A percentile compares a stretch with the other conserved stretches of the same genome.
Evolutionary conservation across 2,797 vertebrate species (phyloP).

Genomic region (Acipenser ruthenus): DNA sequence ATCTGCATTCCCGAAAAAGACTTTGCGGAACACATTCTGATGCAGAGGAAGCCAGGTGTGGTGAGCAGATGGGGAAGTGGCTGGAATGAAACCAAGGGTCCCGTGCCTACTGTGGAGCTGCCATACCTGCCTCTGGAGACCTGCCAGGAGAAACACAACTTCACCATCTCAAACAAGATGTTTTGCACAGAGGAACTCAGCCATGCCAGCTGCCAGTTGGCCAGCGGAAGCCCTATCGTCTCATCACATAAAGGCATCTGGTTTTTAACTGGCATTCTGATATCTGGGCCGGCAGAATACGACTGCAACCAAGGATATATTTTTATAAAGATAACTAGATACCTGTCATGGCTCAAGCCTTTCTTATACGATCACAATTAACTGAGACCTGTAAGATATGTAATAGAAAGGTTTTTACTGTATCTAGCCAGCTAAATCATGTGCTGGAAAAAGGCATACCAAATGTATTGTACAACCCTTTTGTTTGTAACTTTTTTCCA

Average conservation of each 20-base stretch:
- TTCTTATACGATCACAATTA: too few species aligned
- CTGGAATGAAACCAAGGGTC: too few species aligned
- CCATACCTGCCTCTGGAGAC: constrained; percentile 50
- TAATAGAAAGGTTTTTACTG: too few species aligned
- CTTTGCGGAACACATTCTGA: constrained; percentile 74
- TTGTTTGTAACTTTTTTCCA: too few species aligned
- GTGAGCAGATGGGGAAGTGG: not conserved
- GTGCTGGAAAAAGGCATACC: too few species aligned
- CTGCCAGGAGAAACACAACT: constrained; percentile 57
- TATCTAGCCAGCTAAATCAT: too few species aligned
- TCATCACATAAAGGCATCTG: constrained; percentile 59
- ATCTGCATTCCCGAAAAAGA: constrained; percentile 75
- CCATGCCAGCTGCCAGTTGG: not conserved
- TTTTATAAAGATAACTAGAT: constrained; percentile 78
- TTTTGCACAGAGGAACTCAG: constrained; percentile 56
- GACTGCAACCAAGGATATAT: constrained; percentile 40
- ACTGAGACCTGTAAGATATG: too few species aligned
- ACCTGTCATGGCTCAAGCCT: constrained; percentile 62
- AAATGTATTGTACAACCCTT: too few species aligned
- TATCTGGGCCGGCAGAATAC: constrained; percentile 27
- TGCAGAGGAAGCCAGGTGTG: constrained; percentile 31
- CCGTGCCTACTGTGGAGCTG: constrained; percentile 13
- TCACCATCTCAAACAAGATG: constrained; percentile 72
- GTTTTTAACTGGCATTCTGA: constrained; percentile 74
- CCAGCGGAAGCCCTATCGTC: constrained; percentile 58